These are phyloP conservation scores for Drosophila novamexicana DNA, from an alignment of 1,140 invertebrate species.

Conservation along the genomic window DNA sequence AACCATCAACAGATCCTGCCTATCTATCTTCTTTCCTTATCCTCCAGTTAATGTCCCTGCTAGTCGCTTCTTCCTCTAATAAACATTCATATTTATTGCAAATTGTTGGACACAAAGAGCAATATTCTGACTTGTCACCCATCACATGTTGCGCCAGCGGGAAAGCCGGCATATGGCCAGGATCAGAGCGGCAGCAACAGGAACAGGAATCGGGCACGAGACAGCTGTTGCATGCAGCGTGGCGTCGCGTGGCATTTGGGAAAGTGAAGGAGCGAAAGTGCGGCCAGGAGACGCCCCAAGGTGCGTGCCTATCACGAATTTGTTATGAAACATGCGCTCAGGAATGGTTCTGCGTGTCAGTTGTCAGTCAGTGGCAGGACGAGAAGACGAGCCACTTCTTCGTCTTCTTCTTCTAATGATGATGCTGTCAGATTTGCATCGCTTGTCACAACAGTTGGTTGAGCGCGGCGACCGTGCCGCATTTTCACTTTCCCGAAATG, in stretches of 20 bases:
- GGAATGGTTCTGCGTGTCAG: constrained; percentile 37
- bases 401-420: constrained; percentile 53
- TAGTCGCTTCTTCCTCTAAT: constrained; percentile 38
- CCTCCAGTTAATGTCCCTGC: neutral
- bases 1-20: neutral
- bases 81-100: constrained; percentile 78
- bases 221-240: constrained; percentile 59
- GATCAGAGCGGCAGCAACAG: constrained; percentile 32
- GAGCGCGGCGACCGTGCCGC: constrained; percentile 32
- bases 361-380: constrained; percentile 62
- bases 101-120: constrained; percentile 55
- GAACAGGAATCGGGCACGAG: neutral
- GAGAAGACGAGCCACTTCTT: constrained; percentile 10
- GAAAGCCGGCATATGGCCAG: constrained; percentile 51
- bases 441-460: constrained; percentile 67
- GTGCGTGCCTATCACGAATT: constrained; percentile 70
- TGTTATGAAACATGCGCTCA: constrained; percentile 47
- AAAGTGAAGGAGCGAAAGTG: constrained; percentile 69
- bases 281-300: constrained; percentile 62
- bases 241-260: constrained; percentile 49
- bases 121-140: constrained; percentile 52
- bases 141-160: constrained; percentile 57
- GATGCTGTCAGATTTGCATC: constrained; percentile 76
- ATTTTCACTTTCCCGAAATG: constrained; percentile 74
- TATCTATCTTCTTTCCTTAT: neutral